Conservation (phyloP, 64 coral and sea anemone species). For the Porites lutea region DNA sequence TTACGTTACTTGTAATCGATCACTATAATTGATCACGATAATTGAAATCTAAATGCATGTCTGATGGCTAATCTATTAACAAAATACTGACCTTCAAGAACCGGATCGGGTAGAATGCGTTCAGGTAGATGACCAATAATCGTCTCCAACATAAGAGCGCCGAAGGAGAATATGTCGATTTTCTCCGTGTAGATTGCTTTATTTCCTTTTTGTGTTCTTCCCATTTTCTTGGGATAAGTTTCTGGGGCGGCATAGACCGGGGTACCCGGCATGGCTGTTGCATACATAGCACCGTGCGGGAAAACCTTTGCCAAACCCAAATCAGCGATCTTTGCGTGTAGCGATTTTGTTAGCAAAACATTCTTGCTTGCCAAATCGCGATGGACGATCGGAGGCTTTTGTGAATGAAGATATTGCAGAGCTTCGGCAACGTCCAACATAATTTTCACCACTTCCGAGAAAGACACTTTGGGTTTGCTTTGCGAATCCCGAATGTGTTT, state of each 20-base stretch:
- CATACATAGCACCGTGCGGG: conserved; percentile 80
- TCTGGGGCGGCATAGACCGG: conserved; percentile 90
- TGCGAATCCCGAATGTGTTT: conserved; percentile 51
- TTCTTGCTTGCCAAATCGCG: conserved; percentile 91
- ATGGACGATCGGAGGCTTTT: conserved; percentile 55
- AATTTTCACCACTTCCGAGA: conserved; percentile 63
- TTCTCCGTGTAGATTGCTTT: conserved; percentile 80
- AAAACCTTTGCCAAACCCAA: conserved; percentile 83
- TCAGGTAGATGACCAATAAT: conserved; percentile 84
- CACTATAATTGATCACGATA: too few species aligned
- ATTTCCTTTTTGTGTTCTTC: background rate
- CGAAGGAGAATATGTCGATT: conserved; percentile 94
- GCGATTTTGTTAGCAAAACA: conserved; percentile 60
- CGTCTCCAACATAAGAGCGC: conserved; percentile 74
- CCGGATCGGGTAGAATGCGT: conserved; percentile 39
- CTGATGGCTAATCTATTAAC: background rate
- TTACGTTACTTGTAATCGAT: too few species aligned
- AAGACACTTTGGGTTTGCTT: conserved; percentile 58
- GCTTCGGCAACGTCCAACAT: conserved; percentile 84
- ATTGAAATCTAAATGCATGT: background rate
- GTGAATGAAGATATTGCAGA: conserved; percentile 72
- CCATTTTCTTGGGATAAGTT: conserved; percentile 57
- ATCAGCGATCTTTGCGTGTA: conserved; percentile 86
- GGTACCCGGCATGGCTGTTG: conserved; percentile 70
- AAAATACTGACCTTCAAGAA: conserved; percentile 56